Percentiles rank a stretch among this genome's conserved stretches.
phyloP scores from a whole-genome alignment of 2,797 vertebrate species.

The Macropodus opercularis region DNA sequence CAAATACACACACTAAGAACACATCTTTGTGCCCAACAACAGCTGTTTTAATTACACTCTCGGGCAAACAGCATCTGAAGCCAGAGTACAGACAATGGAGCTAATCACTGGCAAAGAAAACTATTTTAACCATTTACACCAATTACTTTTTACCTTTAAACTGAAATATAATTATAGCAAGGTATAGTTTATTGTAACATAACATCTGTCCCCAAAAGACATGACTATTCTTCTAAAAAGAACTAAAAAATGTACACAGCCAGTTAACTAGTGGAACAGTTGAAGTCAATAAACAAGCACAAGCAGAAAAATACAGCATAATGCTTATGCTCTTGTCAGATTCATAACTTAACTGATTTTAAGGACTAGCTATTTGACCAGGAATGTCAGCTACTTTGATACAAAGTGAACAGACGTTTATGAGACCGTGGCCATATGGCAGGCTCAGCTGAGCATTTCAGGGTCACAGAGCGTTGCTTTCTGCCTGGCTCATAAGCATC shows the following conservation, averaged over 20 bases:
- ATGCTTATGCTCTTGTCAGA: too few relatives aligned
- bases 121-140: slow-evolving; percentile 29
- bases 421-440: slow-evolving; percentile 67
- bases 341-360: too few relatives aligned
- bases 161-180: slow-evolving; percentile 12
- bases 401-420: slow-evolving; percentile 64
- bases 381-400: slow-evolving; percentile 55
- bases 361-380: slow-evolving; percentile 39
- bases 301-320: too few relatives aligned
- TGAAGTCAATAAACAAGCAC: too few relatives aligned
- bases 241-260: too few relatives aligned
- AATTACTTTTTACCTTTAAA: slow-evolving; percentile 42
- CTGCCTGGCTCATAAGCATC: slow-evolving; percentile 37
- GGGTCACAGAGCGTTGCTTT: slow-evolving; percentile 57
- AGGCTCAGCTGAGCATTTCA: slow-evolving; percentile 59
- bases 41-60: slow-evolving; percentile 52
- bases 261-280: too few relatives aligned
- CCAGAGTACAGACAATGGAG: slow-evolving; percentile 52
- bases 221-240: too few relatives aligned
- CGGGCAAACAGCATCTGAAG: slow-evolving; percentile 46
- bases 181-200: too few relatives aligned
- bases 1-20: slow-evolving; percentile 46
- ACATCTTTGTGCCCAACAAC: slow-evolving; percentile 48
- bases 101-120: slow-evolving; percentile 47
- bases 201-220: too few relatives aligned